These are phyloP conservation scores for Grus americana DNA, from an alignment of 2,113 vertebrate genomes.

Conservation along the genomic window DNA sequence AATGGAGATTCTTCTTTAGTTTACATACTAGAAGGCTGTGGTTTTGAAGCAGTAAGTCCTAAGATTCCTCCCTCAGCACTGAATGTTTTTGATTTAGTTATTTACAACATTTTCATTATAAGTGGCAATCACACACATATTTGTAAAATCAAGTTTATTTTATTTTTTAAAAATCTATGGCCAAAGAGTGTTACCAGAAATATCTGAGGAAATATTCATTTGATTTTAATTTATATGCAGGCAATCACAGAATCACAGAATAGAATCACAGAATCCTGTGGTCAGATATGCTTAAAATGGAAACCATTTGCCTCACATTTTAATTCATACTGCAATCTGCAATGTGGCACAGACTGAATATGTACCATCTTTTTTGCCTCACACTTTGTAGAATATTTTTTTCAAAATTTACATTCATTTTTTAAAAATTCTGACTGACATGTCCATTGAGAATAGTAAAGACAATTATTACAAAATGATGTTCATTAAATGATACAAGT, in stretches of 20 bases:
- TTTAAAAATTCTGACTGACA: neutral
- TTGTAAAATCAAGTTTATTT: neutral
- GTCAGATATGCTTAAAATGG: constrained; percentile 21
- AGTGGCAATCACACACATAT: neutral
- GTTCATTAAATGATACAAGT: neutral
- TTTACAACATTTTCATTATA: neutral
- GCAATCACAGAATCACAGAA: constrained; percentile 20
- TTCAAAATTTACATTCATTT: neutral
- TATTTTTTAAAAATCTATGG: neutral
- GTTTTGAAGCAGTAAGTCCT: neutral
- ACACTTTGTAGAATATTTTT: neutral
- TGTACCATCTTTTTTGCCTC: neutral
- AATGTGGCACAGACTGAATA: neutral
- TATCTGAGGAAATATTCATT: constrained; percentile 18
- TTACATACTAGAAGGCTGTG: neutral
- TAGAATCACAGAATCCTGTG: neutral
- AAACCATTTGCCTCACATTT: neutral
- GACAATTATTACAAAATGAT: neutral
- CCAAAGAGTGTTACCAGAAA: neutral
- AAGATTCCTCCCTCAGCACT: neutral
- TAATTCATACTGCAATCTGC: neutral
- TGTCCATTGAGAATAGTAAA: neutral
- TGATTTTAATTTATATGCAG: neutral
- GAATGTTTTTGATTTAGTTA: constrained; percentile 18
- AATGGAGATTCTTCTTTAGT: neutral